Conservation (phyloP, 2,888 invertebrate genomes). For the Ectobius pallidus region DNA sequence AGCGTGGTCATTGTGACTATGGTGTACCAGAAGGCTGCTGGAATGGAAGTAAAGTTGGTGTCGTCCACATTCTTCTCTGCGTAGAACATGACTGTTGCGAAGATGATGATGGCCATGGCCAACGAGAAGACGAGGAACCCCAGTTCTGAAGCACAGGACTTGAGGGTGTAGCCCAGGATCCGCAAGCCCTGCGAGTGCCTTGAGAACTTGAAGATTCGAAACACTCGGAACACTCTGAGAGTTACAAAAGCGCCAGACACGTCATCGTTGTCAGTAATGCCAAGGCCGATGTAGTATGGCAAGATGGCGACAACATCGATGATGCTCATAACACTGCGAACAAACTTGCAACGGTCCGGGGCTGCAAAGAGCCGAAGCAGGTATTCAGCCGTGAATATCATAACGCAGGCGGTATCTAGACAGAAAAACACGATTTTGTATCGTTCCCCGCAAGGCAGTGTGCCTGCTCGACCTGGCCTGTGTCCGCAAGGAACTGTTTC, state of each 20-base stretch:
- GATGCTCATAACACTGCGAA: slow-evolving; percentile 97
- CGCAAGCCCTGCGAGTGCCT: slow-evolving; percentile 98
- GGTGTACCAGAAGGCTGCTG: slow-evolving; percentile 99
- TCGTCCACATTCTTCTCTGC: slow-evolving; percentile 98
- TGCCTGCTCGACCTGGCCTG: slow-evolving; percentile 84
- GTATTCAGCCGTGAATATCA: slow-evolving; percentile 99
- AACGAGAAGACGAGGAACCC: slow-evolving; percentile 99
- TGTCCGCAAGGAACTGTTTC: slow-evolving; percentile 96
- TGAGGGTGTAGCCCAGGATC: slow-evolving; percentile 98
- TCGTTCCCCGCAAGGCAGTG: slow-evolving; percentile 93
- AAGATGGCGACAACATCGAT: slow-evolving; percentile 99
- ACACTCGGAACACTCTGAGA: slow-evolving; percentile 97
- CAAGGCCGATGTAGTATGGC: slow-evolving; percentile 98
- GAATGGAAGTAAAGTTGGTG: slow-evolving; percentile 98
- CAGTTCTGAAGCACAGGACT: slow-evolving; percentile 98
- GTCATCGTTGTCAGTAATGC: slow-evolving; percentile 97
- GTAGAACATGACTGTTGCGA: slow-evolving; percentile 99
- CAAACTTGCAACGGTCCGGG: slow-evolving; percentile 97
- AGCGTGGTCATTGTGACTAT: slow-evolving; percentile 99
- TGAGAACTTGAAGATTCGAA: slow-evolving; percentile 99
- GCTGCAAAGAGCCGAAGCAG: slow-evolving; percentile 94
- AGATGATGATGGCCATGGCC: slow-evolving; percentile 99
- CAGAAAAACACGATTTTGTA: slow-evolving; percentile 99
- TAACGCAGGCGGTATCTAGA: slow-evolving; percentile 99
- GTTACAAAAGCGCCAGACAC: slow-evolving; percentile 99